A percentile compares a stretch with the other conserved stretches of the same genome.
These are phyloP conservation scores for Trachelipus rathkii DNA, from an alignment of 1,140 invertebrate species.

Conservation along the genomic window DNA sequence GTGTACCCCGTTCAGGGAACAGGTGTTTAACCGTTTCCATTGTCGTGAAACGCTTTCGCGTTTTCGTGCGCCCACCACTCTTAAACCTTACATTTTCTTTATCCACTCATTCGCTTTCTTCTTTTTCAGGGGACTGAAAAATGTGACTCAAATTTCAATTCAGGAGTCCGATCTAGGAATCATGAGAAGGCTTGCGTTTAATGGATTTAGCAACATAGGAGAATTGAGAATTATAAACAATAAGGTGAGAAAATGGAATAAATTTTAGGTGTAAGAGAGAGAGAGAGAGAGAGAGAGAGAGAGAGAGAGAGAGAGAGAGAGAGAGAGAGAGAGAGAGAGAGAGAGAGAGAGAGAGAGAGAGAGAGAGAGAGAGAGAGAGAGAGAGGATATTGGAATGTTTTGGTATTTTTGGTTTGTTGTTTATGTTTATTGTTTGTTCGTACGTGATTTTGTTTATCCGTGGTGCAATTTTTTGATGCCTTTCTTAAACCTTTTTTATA, in stretches of 20 bases:
- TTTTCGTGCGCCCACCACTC: no score
- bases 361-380: not conserved
- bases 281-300: not conserved
- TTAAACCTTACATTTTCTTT: not conserved
- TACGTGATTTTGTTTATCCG: no score
- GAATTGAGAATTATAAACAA: conserved; percentile 41
- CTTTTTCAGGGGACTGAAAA: conserved; percentile 33
- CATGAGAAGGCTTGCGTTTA: conserved; percentile 33
- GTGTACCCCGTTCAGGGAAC: no score
- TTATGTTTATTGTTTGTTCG: no score
- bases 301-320: not conserved
- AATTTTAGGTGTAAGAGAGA: no score
- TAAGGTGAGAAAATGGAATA: conserved; percentile 29
- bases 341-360: conserved; percentile 2
- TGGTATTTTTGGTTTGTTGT: no score
- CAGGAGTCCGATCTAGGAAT: conserved; percentile 41
- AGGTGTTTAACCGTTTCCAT: no score
- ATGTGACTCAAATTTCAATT: conserved; percentile 43
- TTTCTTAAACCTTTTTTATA: no score
- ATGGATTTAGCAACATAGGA: conserved; percentile 37
- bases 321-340: conserved; percentile 2
- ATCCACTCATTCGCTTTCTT: conserved; percentile 1
- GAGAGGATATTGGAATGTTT: not conserved
- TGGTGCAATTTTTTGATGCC: no score
- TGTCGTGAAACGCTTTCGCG: no score